phyloP scores from a whole-genome alignment of 2,888 invertebrate genomes.

The Uloborus plumipes region DNA sequence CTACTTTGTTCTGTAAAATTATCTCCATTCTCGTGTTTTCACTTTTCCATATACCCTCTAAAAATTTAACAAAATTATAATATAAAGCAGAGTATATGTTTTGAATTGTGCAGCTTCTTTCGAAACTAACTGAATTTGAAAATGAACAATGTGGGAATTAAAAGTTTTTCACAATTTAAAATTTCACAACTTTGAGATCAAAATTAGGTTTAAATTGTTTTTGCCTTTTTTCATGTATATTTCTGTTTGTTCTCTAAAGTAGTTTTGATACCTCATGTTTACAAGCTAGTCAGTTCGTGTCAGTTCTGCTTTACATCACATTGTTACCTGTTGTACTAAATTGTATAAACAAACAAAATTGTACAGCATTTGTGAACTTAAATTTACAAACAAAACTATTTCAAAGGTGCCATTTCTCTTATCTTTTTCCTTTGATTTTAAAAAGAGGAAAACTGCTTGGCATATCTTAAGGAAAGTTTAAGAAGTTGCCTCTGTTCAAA shows the following conservation, averaged over 20 bases:
- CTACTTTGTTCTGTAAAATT: too few species aligned
- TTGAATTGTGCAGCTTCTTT: too few species aligned
- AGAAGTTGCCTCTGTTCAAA: too few species aligned
- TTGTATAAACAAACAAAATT: slow-evolving; percentile 2
- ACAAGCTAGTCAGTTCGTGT: slow-evolving; percentile 60
- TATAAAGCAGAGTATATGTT: too few species aligned
- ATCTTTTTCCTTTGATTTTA: slow-evolving; percentile 5
- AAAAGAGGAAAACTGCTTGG: too few species aligned
- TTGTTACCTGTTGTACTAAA: slow-evolving; percentile 37
- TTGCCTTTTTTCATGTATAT: background rate
- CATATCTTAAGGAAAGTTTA: too few species aligned
- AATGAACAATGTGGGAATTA: background rate
- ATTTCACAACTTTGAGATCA: background rate
- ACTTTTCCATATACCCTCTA: too few species aligned
- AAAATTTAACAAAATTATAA: too few species aligned
- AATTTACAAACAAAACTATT: slow-evolving; percentile 5
- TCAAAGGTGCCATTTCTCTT: slow-evolving; percentile 45
- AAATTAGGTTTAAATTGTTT: background rate
- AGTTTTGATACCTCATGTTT: slow-evolving; percentile 62
- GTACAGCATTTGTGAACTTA: slow-evolving; percentile 12
- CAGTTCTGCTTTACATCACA: slow-evolving; percentile 55
- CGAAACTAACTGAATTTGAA: background rate
- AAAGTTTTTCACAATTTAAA: background rate
- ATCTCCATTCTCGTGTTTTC: too few species aligned
- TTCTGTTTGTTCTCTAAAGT: slow-evolving; percentile 21